These are phyloP conservation scores for Branchipolynoe longqiensis DNA, from an alignment of 2,888 invertebrate species.

Conservation along the genomic window DNA sequence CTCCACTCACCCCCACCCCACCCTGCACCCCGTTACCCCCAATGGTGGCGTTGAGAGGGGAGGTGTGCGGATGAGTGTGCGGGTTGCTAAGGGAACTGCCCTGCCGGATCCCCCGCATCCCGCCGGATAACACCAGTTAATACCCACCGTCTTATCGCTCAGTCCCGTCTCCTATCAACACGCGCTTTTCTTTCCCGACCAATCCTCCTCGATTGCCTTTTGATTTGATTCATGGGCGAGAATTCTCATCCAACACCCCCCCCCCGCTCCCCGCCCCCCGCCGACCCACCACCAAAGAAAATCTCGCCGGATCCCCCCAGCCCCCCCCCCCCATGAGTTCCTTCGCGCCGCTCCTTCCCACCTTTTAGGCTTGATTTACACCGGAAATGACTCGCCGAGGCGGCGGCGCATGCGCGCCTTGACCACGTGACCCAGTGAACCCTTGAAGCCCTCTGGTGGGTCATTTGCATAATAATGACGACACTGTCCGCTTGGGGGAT, in stretches of 20 bases:
- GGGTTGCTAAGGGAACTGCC: too few species aligned
- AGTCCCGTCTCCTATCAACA: neutral
- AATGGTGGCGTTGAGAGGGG: too few species aligned
- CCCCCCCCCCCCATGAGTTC: neutral
- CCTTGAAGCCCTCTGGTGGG: neutral
- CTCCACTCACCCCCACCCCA: neutral
- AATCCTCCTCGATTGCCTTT: neutral
- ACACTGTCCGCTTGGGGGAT: neutral
- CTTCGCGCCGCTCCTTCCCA: neutral
- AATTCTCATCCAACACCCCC: neutral
- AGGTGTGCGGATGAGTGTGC: too few species aligned
- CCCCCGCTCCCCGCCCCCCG: neutral
- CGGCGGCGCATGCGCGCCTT: conserved; percentile 37
- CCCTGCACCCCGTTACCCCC: neutral
- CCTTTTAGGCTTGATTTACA: conserved; percentile 38
- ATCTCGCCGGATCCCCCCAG: neutral
- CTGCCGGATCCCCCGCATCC: too few species aligned
- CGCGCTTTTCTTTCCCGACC: neutral
- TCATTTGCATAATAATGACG: conserved; percentile 40
- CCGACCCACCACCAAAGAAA: neutral
- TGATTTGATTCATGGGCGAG: conserved; percentile 40
- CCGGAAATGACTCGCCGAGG: conserved; percentile 24
- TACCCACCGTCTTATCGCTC: neutral
- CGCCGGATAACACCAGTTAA: neutral
- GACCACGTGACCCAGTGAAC: conserved; percentile 51